Evolutionary conservation across 2,797 vertebrate species (phyloP).

Genomic region (Molossus alvarezi): DNA sequence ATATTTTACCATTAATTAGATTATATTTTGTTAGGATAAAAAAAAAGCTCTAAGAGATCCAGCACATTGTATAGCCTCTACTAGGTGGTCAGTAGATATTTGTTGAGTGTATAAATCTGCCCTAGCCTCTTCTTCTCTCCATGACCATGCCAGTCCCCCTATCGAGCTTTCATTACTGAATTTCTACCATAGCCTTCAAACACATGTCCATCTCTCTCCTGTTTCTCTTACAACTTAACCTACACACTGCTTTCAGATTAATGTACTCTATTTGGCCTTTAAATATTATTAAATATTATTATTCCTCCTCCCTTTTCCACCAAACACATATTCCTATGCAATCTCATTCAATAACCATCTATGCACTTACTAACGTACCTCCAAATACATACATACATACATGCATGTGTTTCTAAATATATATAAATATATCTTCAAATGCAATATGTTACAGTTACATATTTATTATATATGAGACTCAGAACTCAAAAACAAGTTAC

Average conservation of each 20-base stretch:
- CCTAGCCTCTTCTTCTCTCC: neutral
- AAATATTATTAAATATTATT: neutral
- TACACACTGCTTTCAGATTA: neutral
- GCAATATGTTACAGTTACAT: neutral
- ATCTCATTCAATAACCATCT: neutral
- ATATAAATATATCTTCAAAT: neutral
- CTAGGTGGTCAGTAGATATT: neutral
- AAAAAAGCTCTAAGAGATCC: neutral
- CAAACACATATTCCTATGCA: neutral
- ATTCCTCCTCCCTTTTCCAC: neutral
- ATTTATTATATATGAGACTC: neutral
- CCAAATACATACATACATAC: neutral
- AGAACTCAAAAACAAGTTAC: neutral
- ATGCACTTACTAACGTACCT: neutral
- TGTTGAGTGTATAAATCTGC: neutral
- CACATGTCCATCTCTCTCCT: neutral
- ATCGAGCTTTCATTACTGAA: conserved; percentile 40
- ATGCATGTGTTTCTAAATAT: neutral
- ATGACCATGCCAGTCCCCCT: neutral
- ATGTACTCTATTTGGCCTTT: neutral
- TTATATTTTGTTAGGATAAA: conserved; percentile 7
- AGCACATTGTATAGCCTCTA: neutral
- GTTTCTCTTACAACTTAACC: conserved; percentile 18
- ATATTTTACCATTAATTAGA: neutral
- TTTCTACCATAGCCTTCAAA: neutral